Conservation (phyloP, 2,888 invertebrate species). For the Scaeva pyrastri region DNA sequence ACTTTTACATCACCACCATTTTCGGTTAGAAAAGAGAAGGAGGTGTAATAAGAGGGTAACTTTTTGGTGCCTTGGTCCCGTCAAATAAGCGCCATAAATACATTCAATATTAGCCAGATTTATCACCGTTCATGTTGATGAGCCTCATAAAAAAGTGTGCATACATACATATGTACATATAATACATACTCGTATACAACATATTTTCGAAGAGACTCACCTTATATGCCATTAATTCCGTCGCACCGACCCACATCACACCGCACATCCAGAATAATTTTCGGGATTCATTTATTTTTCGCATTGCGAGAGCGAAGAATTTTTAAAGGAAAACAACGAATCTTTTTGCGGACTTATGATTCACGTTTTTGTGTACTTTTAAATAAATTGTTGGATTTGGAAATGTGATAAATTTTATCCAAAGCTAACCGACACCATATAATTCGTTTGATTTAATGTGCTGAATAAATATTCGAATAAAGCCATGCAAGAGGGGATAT, state of each 20-base stretch:
- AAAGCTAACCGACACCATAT: background rate
- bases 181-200: background rate
- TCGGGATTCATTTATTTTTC: constrained; percentile 8
- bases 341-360: constrained; percentile 30
- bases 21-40: background rate
- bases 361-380: constrained; percentile 19
- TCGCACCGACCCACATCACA: background rate
- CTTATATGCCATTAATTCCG: constrained; percentile 8
- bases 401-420: constrained; percentile 41
- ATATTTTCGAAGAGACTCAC: constrained; percentile 2
- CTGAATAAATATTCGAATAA: too few species aligned
- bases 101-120: constrained; percentile 46
- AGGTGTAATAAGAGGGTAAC: background rate
- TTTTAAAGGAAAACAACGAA: background rate
- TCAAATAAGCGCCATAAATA: constrained; percentile 53
- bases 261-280: background rate
- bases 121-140: constrained; percentile 54
- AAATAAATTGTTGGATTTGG: constrained; percentile 19
- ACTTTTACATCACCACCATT: background rate
- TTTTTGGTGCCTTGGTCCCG: constrained; percentile 6
- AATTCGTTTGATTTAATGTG: constrained; percentile 46
- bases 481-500: too few species aligned
- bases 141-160: background rate
- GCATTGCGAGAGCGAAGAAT: background rate
- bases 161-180: background rate